Evolutionary conservation across 2,888 invertebrate genomes (phyloP), one percentile per base, ranked within the genome.

Genomic region (Notodonta dromedarius): DNA sequence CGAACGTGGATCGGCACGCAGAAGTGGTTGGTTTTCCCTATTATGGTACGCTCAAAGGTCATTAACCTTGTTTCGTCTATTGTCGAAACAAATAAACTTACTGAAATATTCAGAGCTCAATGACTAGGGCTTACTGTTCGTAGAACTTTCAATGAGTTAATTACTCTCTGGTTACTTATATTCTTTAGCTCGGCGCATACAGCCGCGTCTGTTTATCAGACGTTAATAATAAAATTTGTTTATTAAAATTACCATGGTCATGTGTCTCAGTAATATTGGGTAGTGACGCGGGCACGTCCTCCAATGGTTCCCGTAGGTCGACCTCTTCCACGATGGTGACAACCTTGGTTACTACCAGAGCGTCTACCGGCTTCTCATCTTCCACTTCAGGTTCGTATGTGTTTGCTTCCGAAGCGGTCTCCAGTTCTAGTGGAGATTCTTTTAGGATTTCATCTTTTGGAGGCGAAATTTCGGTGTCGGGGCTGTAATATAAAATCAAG

Each of bases 401-500:
- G 60, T 76, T 79, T 5, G 76, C 63, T 61, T 85, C 85, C 12
- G 74, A 64, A 4, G 76, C 68, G 4, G 69, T 62, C 58, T 87
- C 88, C 46, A 71, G 70, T 54, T 73, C 78, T 5, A 78, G 68
- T 62, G 70, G 56, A 5, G 68, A 73, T 59, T 83, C 79, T 65
- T 87, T 82, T 62, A 78, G 66, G 8, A 76, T 71, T 11, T 85
- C 86, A 14, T 86, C 88, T 76, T 87, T 91, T 5, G 83, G 73
- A n/a, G 85, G 80, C 5, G 85, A 85, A 46, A 84, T 70, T 64
- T 90, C 90, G 51, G 79, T 79, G 58, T 88, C 90, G 61, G 46
- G 73, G 74, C 50, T 40, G 40, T 32, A 58, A 60, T n/a, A 16
- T 50, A 32, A 50, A 13, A 58, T 11, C 0, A 53, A 52, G 11